phyloP scores from a whole-genome alignment of 1,140 invertebrate genomes.

The Chironomus striatipennis region DNA sequence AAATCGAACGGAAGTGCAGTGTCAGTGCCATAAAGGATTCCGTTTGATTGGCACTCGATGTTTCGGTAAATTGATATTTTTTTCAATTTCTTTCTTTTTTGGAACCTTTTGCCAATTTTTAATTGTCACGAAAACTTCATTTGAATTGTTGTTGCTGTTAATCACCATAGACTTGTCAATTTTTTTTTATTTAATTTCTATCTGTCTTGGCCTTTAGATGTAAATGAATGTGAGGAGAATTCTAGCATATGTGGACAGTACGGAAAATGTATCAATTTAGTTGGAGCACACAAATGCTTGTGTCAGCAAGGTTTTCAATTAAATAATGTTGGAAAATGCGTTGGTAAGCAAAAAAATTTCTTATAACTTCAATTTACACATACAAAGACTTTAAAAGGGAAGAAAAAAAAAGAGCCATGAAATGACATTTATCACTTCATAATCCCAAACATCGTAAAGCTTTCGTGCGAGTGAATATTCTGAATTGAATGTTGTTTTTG shows the following conservation, averaged over 20 bases:
- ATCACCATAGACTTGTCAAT: not conserved
- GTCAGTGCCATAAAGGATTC: slow-evolving; percentile 19
- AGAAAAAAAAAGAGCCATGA: not conserved
- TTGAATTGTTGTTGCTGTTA: not conserved
- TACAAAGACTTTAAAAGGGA: too few species aligned
- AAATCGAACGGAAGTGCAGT: not conserved
- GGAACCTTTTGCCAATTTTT: not conserved
- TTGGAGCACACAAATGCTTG: not conserved
- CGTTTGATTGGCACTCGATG: slow-evolving; percentile 21
- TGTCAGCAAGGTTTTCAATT: not conserved
- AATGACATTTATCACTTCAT: not conserved
- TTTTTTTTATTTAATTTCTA: not conserved
- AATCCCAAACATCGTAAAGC: not conserved
- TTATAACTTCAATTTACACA: too few species aligned
- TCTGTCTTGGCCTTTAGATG: not conserved
- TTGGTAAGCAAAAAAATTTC: not conserved
- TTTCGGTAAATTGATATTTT: not conserved
- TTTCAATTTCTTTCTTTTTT: not conserved
- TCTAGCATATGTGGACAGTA: not conserved
- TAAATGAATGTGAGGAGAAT: slow-evolving; percentile 4
- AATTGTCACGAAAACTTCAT: not conserved
- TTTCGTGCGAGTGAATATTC: not conserved
- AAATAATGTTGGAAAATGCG: not conserved
- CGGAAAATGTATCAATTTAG: slow-evolving; percentile 19
- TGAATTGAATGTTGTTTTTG: not conserved